A percentile compares a stretch with the other conserved stretches of the same genome.
phyloP scores from a whole-genome alignment of 1,140 invertebrate species.

The Aphelinus atriplicis region DNA sequence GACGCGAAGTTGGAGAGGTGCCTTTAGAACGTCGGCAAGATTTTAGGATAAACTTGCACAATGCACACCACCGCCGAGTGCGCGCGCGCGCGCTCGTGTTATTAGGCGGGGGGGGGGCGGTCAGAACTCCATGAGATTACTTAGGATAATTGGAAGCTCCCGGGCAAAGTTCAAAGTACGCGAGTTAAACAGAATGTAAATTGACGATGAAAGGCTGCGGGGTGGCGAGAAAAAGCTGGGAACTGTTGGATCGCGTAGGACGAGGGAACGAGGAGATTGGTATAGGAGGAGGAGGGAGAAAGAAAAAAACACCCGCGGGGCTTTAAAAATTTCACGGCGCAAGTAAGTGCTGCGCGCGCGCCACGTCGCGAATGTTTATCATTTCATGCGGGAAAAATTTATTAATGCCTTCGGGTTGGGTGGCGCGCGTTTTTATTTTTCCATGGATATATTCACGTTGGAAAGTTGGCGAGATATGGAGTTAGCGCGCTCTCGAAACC shows the following conservation, averaged over 20 bases:
- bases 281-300: background rate
- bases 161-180: no score
- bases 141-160: conserved; percentile 54
- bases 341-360: no score
- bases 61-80: background rate
- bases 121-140: conserved; percentile 48
- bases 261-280: background rate
- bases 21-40: background rate
- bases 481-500: no score
- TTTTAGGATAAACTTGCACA: conserved; percentile 8
- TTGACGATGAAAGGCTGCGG: background rate
- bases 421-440: no score
- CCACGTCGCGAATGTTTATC: no score
- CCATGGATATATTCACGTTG: no score
- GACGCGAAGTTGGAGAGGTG: background rate
- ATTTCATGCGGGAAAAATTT: no score
- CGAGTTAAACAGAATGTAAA: no score
- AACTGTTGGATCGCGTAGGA: background rate
- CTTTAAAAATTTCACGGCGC: no score
- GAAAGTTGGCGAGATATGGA: no score
- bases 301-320: background rate
- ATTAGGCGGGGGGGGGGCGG: conserved; percentile 49
- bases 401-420: no score
- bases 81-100: conserved; percentile 34
- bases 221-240: background rate